Percentiles rank a stretch among this genome's conserved stretches.
Conservation (phyloP, 2,888 invertebrate species). For the Disparrhopalites patrizii region DNA sequence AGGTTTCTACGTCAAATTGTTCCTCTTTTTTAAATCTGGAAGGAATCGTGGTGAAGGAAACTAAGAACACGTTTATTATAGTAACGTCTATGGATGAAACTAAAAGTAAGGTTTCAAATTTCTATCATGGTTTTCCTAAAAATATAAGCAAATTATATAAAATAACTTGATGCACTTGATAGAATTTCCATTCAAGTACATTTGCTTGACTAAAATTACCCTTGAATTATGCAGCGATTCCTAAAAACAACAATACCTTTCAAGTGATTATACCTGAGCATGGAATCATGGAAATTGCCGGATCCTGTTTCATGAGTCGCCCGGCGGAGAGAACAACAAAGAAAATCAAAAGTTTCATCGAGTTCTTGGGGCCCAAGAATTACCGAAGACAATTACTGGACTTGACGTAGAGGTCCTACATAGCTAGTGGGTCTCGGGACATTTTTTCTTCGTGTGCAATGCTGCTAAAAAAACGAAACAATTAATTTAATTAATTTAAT, state of each 20-base stretch:
- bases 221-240: slow-evolving; percentile 38
- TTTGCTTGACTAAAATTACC: slow-evolving; percentile 24
- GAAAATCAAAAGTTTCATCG: slow-evolving; percentile 46
- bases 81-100: slow-evolving; percentile 41
- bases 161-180: neutral
- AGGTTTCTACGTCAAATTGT: slow-evolving; percentile 44
- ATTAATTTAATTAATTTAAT: too few species aligned
- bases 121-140: too few species aligned
- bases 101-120: slow-evolving; percentile 43
- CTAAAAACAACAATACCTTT: slow-evolving; percentile 43
- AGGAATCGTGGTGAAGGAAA: slow-evolving; percentile 49
- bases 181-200: slow-evolving; percentile 1
- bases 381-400: slow-evolving; percentile 28
- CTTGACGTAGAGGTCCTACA: too few species aligned
- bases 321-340: slow-evolving; percentile 45
- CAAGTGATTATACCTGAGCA: slow-evolving; percentile 33
- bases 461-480: too few species aligned
- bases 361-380: slow-evolving; percentile 36
- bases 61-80: slow-evolving; percentile 48
- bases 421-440: too few species aligned
- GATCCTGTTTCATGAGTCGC: slow-evolving; percentile 42
- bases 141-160: too few species aligned
- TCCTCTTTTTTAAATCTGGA: slow-evolving; percentile 37
- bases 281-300: slow-evolving; percentile 40
- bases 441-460: too few species aligned